Conservation (phyloP, 2,888 invertebrate species). For the Plusia festucae region DNA sequence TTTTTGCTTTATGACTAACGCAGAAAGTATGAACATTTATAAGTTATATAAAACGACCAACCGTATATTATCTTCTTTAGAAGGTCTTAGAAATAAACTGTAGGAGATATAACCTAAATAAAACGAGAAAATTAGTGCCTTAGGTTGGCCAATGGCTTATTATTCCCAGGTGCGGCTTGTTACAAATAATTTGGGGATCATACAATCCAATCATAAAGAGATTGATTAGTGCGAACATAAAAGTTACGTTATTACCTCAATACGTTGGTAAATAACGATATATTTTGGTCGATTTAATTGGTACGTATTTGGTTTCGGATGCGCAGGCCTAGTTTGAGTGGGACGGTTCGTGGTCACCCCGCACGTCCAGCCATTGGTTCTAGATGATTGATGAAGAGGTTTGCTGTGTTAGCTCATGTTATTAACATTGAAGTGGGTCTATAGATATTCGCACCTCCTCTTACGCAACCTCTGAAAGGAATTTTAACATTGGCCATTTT, state of each 20-base stretch:
- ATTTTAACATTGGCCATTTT: constrained; percentile 46
- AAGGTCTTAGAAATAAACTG: neutral
- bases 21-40: neutral
- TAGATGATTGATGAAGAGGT: neutral
- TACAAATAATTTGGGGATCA: neutral
- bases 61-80: neutral
- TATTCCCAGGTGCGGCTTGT: neutral
- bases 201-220: neutral
- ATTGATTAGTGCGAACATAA: neutral
- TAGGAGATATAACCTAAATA: neutral
- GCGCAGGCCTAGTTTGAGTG: neutral
- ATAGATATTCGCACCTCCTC: neutral
- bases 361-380: neutral
- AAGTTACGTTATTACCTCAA: neutral
- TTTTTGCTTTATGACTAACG: neutral
- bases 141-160: neutral
- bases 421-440: constrained; percentile 2
- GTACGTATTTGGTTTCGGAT: neutral
- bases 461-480: constrained; percentile 35
- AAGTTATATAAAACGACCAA: neutral
- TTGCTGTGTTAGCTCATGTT: neutral
- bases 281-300: neutral
- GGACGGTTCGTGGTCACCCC: neutral
- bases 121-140: neutral
- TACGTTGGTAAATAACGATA: neutral